Base-by-base conservation (phyloP, 1,140 invertebrate genomes). In the Zaprionus tsacasi region DNA sequence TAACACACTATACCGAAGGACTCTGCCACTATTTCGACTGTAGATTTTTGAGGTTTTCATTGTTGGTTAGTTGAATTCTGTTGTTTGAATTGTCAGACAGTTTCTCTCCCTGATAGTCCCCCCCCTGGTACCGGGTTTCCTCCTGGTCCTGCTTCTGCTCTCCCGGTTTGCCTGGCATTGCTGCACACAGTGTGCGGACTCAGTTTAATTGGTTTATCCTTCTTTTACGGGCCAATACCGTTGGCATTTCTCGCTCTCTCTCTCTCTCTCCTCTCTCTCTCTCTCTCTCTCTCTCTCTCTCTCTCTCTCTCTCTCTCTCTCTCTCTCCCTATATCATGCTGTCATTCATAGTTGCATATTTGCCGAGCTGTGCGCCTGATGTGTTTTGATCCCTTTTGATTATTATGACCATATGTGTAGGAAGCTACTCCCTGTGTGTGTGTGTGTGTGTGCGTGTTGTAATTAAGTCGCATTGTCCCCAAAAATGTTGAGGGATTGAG, bases 1-100 rank as follows among this genome's bases (percentile, higher is more conserved):
- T 67, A 21, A 21, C 21, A 21, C 21, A 81, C 55, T 45, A 45
- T 45, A 21, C 21, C 13, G 40, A 2, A 21, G 1, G 21, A 2
- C 40, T 15, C 40, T 45, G 2, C 70, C 40, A 54, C 57, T 30
- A 54, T 58, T 61, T 6, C 2, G 57, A n/a, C 40, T 40, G 35
- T 52, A 70, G 88, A 88, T 88, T 88, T 88, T 79, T 88, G 83
- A 88, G 83, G 83, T 88, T 88, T 88, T 81, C 78, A 88, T 88
- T 88, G 83, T 89, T 80, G 83, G 83, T 80, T 80, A 88, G 80
- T 88, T 88, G 85, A 87, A 70, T 88, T 88, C 61, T 82, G 82
- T 76, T 87, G 79, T 87, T 87, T 79, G 82, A 87, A 80, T 87
- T 82, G 79, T 74, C 83, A 80, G 85, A 83, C 83, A 77, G 68